A percentile compares a stretch with the other conserved stretches of the same genome.
phyloP scores from a whole-genome alignment of 2,888 invertebrate genomes.

The Dryococelus australis region DNA sequence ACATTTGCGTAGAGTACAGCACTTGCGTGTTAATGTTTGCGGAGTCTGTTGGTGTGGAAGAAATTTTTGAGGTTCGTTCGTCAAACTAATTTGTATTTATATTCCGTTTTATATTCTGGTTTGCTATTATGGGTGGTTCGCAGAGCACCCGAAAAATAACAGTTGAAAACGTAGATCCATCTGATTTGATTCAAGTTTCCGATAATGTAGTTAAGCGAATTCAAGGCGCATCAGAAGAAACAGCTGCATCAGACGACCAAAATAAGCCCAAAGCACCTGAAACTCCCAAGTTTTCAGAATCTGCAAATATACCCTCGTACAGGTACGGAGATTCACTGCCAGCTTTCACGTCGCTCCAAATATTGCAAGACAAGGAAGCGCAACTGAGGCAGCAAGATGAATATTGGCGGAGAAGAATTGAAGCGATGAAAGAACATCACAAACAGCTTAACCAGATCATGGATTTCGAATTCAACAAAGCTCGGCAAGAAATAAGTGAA shows the following conservation, averaged over 20 bases:
- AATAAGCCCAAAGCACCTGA: neutral
- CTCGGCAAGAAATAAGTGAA: slow-evolving; percentile 1
- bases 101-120: too few species aligned
- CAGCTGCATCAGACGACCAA: neutral
- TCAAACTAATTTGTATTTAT: too few species aligned
- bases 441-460: neutral
- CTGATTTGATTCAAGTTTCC: neutral
- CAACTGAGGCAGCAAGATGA: slow-evolving; percentile 13
- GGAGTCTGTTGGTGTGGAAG: too few species aligned
- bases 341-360: neutral
- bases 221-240: slow-evolving; percentile 7
- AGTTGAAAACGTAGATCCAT: slow-evolving; percentile 23
- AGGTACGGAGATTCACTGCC: neutral
- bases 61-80: too few species aligned
- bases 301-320: neutral
- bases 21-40: too few species aligned
- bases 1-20: too few species aligned
- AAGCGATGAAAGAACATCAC: slow-evolving; percentile 25
- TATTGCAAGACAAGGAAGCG: slow-evolving; percentile 13
- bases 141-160: slow-evolving; percentile 24
- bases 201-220: slow-evolving; percentile 22
- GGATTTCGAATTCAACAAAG: slow-evolving; percentile 25
- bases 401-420: slow-evolving; percentile 22
- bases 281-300: neutral
- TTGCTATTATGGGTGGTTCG: neutral